Evolutionary conservation across 2,797 vertebrate genomes (phyloP), one percentile per base, ranked within the genome.

Genomic region (Bryconaethiops microstoma): DNA sequence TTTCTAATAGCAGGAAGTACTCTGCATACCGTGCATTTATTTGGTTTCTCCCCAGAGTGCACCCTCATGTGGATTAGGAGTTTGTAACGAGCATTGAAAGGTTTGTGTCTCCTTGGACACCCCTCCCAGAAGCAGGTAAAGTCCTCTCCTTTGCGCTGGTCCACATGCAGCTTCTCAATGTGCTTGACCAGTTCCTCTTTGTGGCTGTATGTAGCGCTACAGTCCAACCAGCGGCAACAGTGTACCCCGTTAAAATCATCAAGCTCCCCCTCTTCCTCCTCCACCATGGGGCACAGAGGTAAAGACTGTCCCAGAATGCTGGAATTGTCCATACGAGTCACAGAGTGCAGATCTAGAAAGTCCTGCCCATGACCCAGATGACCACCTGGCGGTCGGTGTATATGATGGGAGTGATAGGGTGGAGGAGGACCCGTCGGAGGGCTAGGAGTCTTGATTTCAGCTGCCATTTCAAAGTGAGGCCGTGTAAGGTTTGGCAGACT

Each of bases 11-110:
- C 29, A 4, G 6, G 29, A 19, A 72, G 52, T 39, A 48, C 5
- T 74, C 16, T 83, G 80, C 92, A 70, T 88, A 99, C 98, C 92
- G 94, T 97, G 91, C 98, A 99, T 89, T 97, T 98, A 94, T 99
- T 99, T 8, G 98, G 98, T 90, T 98, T 99, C 93, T 99, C 98
- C 85, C 98, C 98, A 0, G 98, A 99, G 89, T 99, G 98, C 85
- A 99, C 95, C 91, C 98, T 94, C 98, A 99, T 99, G 89, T 99
- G 98, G 92, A 99, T 99, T 10, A 99, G 94, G 84, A 99, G 94
- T 90, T 99, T 99, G 90, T 99, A 99, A 79, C 97, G 95, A 62
- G 98, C 97, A 25, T 99, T 99, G 90, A 99, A 99, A 0, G 98
- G 95, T 86, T 97, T 98, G 89, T 95, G 94, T 90, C 93, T 94